These are phyloP conservation scores for Neoitamus cyanurus DNA, from an alignment of 2,888 invertebrate genomes.

Conservation along the genomic window DNA sequence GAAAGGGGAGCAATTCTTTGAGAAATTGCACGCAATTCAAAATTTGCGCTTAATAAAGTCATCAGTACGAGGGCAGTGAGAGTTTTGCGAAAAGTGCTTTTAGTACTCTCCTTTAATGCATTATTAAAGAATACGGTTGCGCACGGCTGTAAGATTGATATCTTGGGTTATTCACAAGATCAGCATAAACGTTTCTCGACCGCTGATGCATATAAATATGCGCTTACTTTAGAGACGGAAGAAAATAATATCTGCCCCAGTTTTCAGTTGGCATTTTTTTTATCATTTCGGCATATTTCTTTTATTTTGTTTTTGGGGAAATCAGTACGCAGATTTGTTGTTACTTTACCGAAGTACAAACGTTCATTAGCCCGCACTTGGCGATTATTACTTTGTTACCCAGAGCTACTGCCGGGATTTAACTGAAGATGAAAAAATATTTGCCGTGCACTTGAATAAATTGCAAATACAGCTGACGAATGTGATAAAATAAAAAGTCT, in stretches of 20 bases:
- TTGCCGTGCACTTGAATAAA: not conserved
- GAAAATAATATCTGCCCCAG: not conserved
- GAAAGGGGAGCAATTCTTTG: constrained; percentile 13
- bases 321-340: not conserved
- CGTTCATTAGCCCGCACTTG: not conserved
- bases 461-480: not conserved
- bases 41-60: constrained; percentile 21
- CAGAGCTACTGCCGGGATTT: not conserved
- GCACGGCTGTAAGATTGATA: not conserved
- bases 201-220: not conserved
- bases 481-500: no score
- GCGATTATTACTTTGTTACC: constrained; percentile 11
- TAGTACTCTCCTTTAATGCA: not conserved
- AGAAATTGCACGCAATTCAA: not conserved
- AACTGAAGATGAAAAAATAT: constrained; percentile 9
- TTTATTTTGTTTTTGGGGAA: not conserved
- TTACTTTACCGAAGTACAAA: not conserved
- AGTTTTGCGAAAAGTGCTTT: not conserved
- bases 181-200: not conserved
- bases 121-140: not conserved
- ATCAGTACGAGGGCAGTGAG: constrained; percentile 3
- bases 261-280: not conserved
- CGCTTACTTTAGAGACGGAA: not conserved
- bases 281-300: not conserved
- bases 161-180: not conserved